Percentiles rank a stretch among this genome's conserved stretches.
phyloP scores from a whole-genome alignment of 2,888 invertebrate genomes.

The Doris montereyensis region DNA sequence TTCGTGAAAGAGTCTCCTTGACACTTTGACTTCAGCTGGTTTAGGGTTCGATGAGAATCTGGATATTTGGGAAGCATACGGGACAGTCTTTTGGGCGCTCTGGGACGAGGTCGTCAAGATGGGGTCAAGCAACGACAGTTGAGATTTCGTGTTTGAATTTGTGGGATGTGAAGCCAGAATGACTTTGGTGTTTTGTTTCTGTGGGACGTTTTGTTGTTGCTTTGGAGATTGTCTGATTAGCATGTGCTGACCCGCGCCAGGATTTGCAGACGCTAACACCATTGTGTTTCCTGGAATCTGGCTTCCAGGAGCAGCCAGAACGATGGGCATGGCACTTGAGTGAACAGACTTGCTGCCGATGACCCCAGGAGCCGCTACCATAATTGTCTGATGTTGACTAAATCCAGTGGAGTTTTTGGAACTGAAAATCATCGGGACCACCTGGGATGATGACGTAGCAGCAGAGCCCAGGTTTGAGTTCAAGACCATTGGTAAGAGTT shows the following conservation, averaged over 20 bases:
- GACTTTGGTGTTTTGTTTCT: background rate
- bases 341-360: background rate
- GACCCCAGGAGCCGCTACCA: background rate
- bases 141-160: background rate
- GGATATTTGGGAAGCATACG: too few species aligned
- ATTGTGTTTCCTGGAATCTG: slow-evolving; percentile 4
- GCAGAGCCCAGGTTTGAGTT: background rate
- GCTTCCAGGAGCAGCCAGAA: slow-evolving; percentile 1
- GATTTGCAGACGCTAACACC: background rate
- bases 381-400: background rate
- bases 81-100: background rate
- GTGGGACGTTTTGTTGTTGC: background rate
- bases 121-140: background rate
- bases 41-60: background rate
- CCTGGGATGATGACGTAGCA: background rate
- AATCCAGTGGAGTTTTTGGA: background rate
- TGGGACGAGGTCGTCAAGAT: background rate
- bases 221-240: slow-evolving; percentile 25
- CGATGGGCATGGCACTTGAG: background rate
- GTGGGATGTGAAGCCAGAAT: background rate
- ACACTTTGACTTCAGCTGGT: slow-evolving; percentile 39
- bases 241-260: background rate
- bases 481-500: slow-evolving; percentile 22
- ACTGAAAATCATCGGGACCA: background rate
- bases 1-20: slow-evolving; percentile 40